Base-by-base conservation (phyloP, 2,797 vertebrate genomes). In the Alectoris magna region DNA sequence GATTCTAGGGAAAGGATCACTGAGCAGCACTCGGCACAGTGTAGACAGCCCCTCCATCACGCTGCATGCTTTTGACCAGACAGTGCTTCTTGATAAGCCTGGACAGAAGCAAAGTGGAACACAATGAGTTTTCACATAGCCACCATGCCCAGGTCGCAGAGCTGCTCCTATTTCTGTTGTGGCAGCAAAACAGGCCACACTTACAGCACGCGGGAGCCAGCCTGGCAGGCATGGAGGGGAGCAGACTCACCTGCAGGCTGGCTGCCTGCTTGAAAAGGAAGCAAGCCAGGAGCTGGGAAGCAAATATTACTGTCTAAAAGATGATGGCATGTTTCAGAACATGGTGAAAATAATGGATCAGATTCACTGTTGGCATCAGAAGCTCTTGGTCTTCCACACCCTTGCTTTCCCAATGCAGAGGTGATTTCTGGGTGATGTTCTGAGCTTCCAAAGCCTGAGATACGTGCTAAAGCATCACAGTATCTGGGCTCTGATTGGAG, bases 171-270 rank as follows among this genome's bases (percentile, higher is more conserved):
- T 75, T 49, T 34, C 43, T 26, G 36, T 4, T 49, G 34, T 13
- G 8, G 41, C 49, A n/a, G 14, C 0, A 2, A 27, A 70, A 49
- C 51, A 8, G 51, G 34, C 69, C 0, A 0, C 15, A 1, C 44
- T 79, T 74, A 70, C 74, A 75, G 41, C 44, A 14, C 27, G 1
- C 34, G 5, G 19, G 51, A 74, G 73, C 48, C 56, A 29, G 67
- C 62, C 27, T 31, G 22, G 39, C 48, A 38, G 63, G 49, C 2
- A 3, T 0, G 2, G 44, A 21, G 1, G 39, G 46, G 31, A 62
- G 41, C 6, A 27, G 44, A 34, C 21, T 49, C 14, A 84, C n/a
- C 64, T 8, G 0, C n/a, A 36, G 70, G n/a, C 70, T 71, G 70
- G 36, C 13, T 75, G 75, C 13, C 84, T 84, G 79, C 29, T 71